These are phyloP conservation scores for Calliphora vicina DNA, from an alignment of 1,140 invertebrate species.

Conservation along the genomic window DNA sequence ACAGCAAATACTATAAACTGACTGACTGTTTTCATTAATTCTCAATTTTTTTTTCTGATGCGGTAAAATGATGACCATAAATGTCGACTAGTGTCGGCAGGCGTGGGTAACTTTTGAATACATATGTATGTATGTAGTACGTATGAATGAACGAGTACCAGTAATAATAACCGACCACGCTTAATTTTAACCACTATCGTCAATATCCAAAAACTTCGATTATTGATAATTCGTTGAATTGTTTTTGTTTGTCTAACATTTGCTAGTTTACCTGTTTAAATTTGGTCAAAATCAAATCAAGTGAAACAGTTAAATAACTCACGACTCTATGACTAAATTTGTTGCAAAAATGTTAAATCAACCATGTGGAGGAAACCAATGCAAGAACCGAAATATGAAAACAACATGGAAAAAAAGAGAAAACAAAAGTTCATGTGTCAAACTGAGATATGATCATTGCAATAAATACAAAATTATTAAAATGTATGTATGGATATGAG, in stretches of 20 bases:
- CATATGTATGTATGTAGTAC: too few species aligned
- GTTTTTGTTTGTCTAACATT: not conserved
- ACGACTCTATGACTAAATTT: slow-evolving; percentile 3
- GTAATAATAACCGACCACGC: not conserved
- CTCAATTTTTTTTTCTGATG: not conserved
- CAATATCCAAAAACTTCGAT: not conserved
- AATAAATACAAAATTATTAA: too few species aligned
- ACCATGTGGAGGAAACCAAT: too few species aligned
- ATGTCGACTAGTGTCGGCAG: not conserved
- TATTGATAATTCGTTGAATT: not conserved
- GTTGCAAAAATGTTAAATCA: too few species aligned
- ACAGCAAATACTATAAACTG: too few species aligned
- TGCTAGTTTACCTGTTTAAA: not conserved
- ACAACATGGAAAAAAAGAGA: not conserved
- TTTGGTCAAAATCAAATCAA: slow-evolving; percentile 4
- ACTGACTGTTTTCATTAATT: too few species aligned
- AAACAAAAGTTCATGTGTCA: not conserved
- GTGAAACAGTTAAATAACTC: slow-evolving; percentile 5
- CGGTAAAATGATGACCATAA: slow-evolving; percentile 9
- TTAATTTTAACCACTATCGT: not conserved
- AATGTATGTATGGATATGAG: too few species aligned
- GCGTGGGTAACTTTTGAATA: not conserved
- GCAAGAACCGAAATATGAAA: not conserved
- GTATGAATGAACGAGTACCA: too few species aligned
- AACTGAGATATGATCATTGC: too few species aligned